Evolutionary conservation across 2,113 vertebrate genomes (phyloP).

Genomic region (Myrmophylax atrothorax): DNA sequence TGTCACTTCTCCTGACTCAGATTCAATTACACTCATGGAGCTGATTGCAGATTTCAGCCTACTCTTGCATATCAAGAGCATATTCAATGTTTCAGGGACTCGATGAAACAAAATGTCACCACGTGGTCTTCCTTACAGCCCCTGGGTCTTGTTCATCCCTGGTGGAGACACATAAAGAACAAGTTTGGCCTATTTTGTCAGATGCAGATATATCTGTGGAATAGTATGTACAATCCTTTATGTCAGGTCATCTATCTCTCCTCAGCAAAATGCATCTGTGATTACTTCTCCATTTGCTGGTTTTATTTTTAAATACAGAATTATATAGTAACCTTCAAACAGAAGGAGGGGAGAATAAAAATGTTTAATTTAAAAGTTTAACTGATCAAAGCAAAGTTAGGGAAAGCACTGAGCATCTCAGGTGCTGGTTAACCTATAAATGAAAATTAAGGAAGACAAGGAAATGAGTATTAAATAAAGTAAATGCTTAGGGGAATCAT

Average conservation of each 20-base stretch:
- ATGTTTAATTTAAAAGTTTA: neutral
- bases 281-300: neutral
- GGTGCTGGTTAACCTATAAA: slow-evolving; percentile 50
- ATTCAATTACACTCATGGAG: slow-evolving; percentile 27
- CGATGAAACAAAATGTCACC: slow-evolving; percentile 8
- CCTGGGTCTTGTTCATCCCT: neutral
- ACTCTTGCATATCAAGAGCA: slow-evolving; percentile 50
- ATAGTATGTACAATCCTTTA: slow-evolving; percentile 11
- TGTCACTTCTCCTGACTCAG: slow-evolving; percentile 55
- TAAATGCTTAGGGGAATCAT: slow-evolving; percentile 17
- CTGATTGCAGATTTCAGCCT: slow-evolving; percentile 61
- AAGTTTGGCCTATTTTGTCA: slow-evolving; percentile 17
- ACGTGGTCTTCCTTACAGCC: neutral
- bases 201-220: neutral
- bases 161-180: neutral
- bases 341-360: neutral
- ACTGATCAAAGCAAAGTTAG: slow-evolving; percentile 4
- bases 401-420: slow-evolving; percentile 18
- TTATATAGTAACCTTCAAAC: neutral
- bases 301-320: neutral
- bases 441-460: slow-evolving; percentile 35
- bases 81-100: slow-evolving; percentile 26
- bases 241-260: slow-evolving; percentile 32
- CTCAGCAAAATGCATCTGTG: slow-evolving; percentile 9
- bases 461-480: slow-evolving; percentile 38